Base-by-base conservation (phyloP, 2,113 vertebrate genomes). In the Mustela nigripes region DNA sequence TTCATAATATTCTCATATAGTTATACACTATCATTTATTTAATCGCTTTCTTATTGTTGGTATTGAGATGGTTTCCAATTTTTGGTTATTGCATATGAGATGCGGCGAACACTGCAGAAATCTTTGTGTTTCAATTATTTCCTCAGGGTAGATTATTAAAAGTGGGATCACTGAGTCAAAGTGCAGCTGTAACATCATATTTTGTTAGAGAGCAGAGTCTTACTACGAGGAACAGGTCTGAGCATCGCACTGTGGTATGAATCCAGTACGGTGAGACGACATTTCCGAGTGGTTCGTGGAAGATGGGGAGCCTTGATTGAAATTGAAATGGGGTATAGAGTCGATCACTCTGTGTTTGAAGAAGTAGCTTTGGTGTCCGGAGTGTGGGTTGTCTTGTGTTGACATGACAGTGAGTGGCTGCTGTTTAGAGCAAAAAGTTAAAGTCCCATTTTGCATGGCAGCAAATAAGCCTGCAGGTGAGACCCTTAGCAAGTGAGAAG, bases 61-160 rank as follows among this genome's bases (percentile, higher is more conserved):
- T 91, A 73, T 84, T 67, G 65, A 96, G 84, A 85, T 97, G 65
- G 84, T 82, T 96, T 92, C 65, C 76, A 56, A 78, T 92, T 97
- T 94, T 39, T n/a, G 33, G 78, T 91, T 97, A 96, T 98, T 97
- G 81, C 78, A 62, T 42, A 81, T 96, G 94, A 96, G 88, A 91
- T 74, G 73, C 53, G 62, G 89, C 33, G 81, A 97, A 63, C 71
- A 63, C 85, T 2, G 3, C 78, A 84, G 78, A 90, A 58, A 85
- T 94, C 94, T 95, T 94, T 94, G 80, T 83, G 28, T 96, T 92
- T 94, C 97, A 97, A 95, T 97, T 82, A 91, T 97, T 97, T 97
- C 88, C 53, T 97, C 92, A 80, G 63, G 63, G 63, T 93, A 62
- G 31, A 86, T 94, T 94, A 97, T 95, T 95, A 97, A 83, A 97